Percentiles rank a stretch among this genome's conserved stretches.
Conservation (phyloP, 2,113 vertebrate genomes). For the Heterochromis multidens region DNA sequence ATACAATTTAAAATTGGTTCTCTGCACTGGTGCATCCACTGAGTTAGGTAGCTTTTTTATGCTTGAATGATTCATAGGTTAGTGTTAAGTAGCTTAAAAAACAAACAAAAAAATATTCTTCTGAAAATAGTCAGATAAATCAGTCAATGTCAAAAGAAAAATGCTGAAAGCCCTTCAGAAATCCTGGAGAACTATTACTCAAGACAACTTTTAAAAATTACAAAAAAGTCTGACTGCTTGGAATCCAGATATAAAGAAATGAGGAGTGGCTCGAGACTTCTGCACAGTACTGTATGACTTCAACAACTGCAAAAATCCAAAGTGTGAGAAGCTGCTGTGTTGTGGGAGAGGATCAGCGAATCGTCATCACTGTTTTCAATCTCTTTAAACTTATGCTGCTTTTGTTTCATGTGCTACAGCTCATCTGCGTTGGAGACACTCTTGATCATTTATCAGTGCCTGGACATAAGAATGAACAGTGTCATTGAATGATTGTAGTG, state of each 20-base stretch:
- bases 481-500: conserved; percentile 37
- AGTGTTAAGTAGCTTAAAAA: not conserved
- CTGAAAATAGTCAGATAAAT: not conserved
- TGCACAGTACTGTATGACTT: not conserved
- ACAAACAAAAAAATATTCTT: not conserved
- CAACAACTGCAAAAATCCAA: not conserved
- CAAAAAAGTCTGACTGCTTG: not conserved
- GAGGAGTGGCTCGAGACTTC: not conserved
- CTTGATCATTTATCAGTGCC: conserved; percentile 27
- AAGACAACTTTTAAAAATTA: not conserved
- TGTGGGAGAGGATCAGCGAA: not conserved
- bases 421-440: not conserved
- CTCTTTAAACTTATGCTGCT: not conserved
- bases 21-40: not conserved
- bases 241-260: not conserved
- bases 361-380: not conserved
- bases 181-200: not conserved
- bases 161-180: not conserved
- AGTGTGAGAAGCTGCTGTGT: not conserved
- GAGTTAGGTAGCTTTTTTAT: not conserved
- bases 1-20: not conserved
- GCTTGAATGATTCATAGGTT: not conserved
- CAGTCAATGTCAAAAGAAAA: not conserved
- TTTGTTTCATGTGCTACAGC: not conserved
- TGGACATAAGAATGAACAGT: conserved; percentile 20